phyloP scores from a whole-genome alignment of 2,888 invertebrate genomes.

The Andrena marginata region DNA sequence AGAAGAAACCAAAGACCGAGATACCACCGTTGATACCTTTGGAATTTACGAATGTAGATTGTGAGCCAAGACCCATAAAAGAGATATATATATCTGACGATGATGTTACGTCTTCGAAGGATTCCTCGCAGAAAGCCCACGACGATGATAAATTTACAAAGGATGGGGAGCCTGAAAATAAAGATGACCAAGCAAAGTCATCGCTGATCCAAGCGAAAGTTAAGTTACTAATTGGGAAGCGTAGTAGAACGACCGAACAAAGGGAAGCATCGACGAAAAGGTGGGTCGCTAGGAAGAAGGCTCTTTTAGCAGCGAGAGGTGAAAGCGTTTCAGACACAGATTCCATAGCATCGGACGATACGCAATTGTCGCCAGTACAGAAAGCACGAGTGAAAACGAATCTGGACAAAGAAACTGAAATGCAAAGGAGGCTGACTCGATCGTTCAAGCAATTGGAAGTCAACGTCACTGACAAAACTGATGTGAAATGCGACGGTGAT shows the following conservation, averaged over 20 bases:
- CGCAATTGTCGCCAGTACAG: conserved; percentile 81
- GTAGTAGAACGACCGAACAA: conserved; percentile 76
- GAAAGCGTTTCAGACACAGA: conserved; percentile 81
- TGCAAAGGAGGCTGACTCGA: conserved; percentile 72
- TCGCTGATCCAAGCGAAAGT: conserved; percentile 33
- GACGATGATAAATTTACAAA: conserved; percentile 44
- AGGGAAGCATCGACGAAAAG: conserved; percentile 81
- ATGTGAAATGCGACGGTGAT: conserved; percentile 48
- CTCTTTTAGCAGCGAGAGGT: conserved; percentile 80
- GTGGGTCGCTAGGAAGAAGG: conserved; percentile 83
- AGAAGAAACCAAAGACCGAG: conserved; percentile 70
- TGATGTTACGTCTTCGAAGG: conserved; percentile 56
- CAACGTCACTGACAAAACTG: conserved; percentile 70
- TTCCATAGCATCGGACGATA: conserved; percentile 77
- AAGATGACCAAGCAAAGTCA: conserved; percentile 31
- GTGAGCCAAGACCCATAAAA: conserved; percentile 32
- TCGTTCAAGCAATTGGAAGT: conserved; percentile 76
- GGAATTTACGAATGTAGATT: conserved; percentile 39
- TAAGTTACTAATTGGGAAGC: conserved; percentile 62
- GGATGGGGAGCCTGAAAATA: conserved; percentile 17
- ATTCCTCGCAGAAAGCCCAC: conserved; percentile 46
- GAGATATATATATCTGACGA: conserved; percentile 61
- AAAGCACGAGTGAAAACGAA: conserved; percentile 81
- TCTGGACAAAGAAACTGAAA: conserved; percentile 77
- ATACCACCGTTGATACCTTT: conserved; percentile 42